Percentiles rank a stretch among this genome's conserved stretches.
Conservation (phyloP, 2,888 invertebrate genomes). For the Ochropacha duplaris region DNA sequence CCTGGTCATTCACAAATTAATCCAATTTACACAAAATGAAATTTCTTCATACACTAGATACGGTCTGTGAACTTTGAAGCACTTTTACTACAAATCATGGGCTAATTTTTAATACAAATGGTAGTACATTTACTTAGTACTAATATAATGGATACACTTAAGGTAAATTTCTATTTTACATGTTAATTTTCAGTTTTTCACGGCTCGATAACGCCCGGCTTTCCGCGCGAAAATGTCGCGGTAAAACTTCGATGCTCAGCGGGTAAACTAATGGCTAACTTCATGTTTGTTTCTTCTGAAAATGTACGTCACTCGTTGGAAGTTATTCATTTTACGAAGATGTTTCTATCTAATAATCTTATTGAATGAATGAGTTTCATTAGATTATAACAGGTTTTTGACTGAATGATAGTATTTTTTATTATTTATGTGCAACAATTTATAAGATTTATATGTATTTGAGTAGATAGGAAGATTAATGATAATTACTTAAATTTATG, state of each 20-base stretch:
- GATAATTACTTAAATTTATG: slow-evolving; percentile 5
- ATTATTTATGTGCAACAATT: neutral
- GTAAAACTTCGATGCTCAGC: slow-evolving; percentile 69
- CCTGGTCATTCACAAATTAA: slow-evolving; percentile 79
- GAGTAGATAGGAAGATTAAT: neutral
- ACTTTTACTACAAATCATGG: slow-evolving; percentile 43
- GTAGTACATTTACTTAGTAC: slow-evolving; percentile 45
- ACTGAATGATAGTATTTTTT: neutral
- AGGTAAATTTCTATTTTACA: slow-evolving; percentile 47
- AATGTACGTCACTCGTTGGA: slow-evolving; percentile 56
- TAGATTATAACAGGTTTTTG: neutral
- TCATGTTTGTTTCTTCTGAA: slow-evolving; percentile 81
- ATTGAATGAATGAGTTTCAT: neutral
- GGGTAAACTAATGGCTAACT: slow-evolving; percentile 62
- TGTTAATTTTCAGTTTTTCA: slow-evolving; percentile 74
- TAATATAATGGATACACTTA: slow-evolving; percentile 42
- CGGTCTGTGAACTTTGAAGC: slow-evolving; percentile 37
- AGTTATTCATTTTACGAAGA: slow-evolving; percentile 45
- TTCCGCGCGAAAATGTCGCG: slow-evolving; percentile 84
- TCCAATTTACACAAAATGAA: slow-evolving; percentile 63
- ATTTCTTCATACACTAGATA: slow-evolving; percentile 59
- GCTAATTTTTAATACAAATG: slow-evolving; percentile 42
- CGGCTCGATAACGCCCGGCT: slow-evolving; percentile 82
- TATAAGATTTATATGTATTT: neutral
- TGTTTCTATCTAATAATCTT: neutral